These are phyloP conservation scores for Drosophila mettleri DNA, from an alignment of 2,888 invertebrate species.

Conservation along the genomic window DNA sequence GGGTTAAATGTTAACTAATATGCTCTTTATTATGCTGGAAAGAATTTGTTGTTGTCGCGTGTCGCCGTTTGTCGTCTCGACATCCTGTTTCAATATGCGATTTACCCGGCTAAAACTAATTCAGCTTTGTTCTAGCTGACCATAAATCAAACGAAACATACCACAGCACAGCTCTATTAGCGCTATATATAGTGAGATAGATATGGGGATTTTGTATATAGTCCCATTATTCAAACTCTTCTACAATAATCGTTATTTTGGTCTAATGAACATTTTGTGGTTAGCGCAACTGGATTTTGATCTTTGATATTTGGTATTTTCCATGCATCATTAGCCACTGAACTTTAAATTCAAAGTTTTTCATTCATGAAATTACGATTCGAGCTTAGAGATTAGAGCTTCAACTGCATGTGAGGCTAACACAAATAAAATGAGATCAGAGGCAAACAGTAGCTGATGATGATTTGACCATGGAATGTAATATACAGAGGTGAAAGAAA, in stretches of 20 bases:
- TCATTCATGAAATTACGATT: constrained; percentile 63
- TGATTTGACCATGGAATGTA: constrained; percentile 5
- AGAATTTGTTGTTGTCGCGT: constrained; percentile 58
- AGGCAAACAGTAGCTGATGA: constrained; percentile 45
- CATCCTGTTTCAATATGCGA: constrained; percentile 39
- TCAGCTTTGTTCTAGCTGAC: constrained; percentile 45
- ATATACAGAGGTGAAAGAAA: not conserved
- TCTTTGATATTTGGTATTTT: constrained; percentile 28
- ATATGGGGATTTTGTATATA: constrained; percentile 18
- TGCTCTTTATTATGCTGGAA: constrained; percentile 59
- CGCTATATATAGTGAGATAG: constrained; percentile 9
- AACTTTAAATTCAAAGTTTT: constrained; percentile 33
- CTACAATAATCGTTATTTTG: constrained; percentile 20
- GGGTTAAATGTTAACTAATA: constrained; percentile 79
- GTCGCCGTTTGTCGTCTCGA: constrained; percentile 38
- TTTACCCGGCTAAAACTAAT: not conserved
- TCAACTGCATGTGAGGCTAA: constrained; percentile 12
- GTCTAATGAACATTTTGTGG: constrained; percentile 74
- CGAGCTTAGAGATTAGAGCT: constrained; percentile 4
- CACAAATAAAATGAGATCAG: constrained; percentile 24
- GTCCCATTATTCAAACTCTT: constrained; percentile 40
- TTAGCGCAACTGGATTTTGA: constrained; percentile 29
- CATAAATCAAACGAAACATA: constrained; percentile 63
- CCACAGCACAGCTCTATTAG: constrained; percentile 33
- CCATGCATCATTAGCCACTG: constrained; percentile 67